These are phyloP conservation scores for Isoperla grammatica DNA, from an alignment of 2,888 invertebrate species.

Conservation along the genomic window DNA sequence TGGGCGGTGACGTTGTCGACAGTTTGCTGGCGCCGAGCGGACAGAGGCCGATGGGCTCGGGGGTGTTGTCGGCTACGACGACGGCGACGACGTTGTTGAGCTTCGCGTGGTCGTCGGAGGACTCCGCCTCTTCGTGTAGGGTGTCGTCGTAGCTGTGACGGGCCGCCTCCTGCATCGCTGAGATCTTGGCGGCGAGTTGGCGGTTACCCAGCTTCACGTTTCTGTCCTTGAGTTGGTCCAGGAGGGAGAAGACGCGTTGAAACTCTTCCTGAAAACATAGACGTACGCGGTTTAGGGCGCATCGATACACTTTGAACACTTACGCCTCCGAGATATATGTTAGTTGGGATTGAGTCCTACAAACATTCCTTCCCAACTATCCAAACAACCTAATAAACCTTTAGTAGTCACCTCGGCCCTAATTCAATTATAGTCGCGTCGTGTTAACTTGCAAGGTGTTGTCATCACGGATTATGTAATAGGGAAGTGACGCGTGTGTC, in stretches of 20 bases:
- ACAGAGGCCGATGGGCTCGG: constrained; percentile 39
- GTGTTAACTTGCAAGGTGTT: too few species aligned
- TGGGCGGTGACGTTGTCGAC: background rate
- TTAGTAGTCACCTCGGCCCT: too few species aligned
- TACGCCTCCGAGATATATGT: too few species aligned
- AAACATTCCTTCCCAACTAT: too few species aligned
- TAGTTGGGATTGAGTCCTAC: too few species aligned
- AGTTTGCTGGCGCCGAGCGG: constrained; percentile 22
- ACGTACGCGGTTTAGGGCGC: too few species aligned
- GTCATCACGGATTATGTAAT: too few species aligned
- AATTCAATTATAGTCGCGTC: too few species aligned
- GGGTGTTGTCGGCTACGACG: constrained; percentile 49
- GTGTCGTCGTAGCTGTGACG: constrained; percentile 35
- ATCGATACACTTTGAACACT: too few species aligned
- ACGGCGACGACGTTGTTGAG: constrained; percentile 52
- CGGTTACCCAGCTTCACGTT: constrained; percentile 69
- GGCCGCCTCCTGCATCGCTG: constrained; percentile 78
- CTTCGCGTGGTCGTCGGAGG: constrained; percentile 38
- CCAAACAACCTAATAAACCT: too few species aligned
- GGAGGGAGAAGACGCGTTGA: constrained; percentile 68
- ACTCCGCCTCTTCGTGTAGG: constrained; percentile 17
- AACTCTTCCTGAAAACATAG: constrained; percentile 66
- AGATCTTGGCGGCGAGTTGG: constrained; percentile 65
- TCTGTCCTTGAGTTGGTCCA: constrained; percentile 73
- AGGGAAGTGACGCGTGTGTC: too few species aligned